A percentile compares a stretch with the other conserved stretches of the same genome.
phyloP scores from a whole-genome alignment of 2,113 vertebrate species.

The Phocoena phocoena region DNA sequence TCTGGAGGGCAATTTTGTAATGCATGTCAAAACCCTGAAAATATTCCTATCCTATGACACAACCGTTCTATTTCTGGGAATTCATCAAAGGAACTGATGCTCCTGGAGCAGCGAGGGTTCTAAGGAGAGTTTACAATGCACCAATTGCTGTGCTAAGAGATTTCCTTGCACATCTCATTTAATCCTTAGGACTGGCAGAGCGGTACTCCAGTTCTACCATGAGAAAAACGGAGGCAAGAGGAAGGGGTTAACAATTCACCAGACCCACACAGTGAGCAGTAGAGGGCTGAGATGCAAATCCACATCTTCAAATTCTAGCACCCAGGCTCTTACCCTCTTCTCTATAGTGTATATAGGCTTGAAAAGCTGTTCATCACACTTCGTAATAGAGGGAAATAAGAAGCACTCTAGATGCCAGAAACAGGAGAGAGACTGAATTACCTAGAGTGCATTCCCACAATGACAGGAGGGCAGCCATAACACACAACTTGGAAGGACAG shows the following conservation, averaged over 20 bases:
- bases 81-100: neutral
- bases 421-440: neutral
- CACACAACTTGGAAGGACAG: neutral
- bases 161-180: neutral
- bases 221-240: neutral
- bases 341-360: neutral
- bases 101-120: neutral
- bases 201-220: neutral
- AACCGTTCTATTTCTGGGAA: neutral
- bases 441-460: neutral
- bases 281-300: conserved; percentile 5
- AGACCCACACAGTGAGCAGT: neutral
- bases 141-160: neutral
- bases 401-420: neutral
- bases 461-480: neutral
- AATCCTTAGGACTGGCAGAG: neutral
- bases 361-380: neutral
- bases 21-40: neutral
- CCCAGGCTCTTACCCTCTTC: neutral
- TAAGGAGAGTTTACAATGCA: neutral
- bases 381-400: neutral
- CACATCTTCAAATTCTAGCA: neutral
- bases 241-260: neutral
- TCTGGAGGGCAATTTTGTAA: neutral
- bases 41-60: neutral